phyloP scores from a whole-genome alignment of 1,140 invertebrate species.

The Drosophila ercepeae region DNA sequence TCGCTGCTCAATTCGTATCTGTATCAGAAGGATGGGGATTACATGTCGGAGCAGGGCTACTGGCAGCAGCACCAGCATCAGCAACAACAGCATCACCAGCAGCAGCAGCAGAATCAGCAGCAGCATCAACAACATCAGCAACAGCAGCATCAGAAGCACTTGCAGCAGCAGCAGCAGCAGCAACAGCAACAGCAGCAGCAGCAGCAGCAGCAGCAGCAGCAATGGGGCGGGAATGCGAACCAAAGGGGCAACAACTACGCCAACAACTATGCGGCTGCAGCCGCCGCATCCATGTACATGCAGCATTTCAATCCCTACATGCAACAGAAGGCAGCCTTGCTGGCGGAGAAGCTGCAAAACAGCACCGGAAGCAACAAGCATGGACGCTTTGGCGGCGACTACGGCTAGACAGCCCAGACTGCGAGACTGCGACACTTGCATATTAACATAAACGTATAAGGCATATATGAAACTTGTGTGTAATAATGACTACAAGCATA shows the following conservation, averaged over 20 bases:
- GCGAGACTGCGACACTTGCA: conserved; percentile 44
- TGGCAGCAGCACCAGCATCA: conserved; percentile 65
- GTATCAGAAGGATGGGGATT: conserved; percentile 61
- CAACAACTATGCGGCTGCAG: conserved; percentile 70
- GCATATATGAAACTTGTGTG: conserved; percentile 29
- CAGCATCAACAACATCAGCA: conserved; percentile 53
- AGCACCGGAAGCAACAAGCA: conserved; percentile 55
- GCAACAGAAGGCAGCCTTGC: conserved; percentile 69
- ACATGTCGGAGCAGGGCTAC: conserved; percentile 63
- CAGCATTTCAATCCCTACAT: conserved; percentile 77
- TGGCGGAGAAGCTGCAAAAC: conserved; percentile 56
- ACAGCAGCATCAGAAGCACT: conserved; percentile 68
- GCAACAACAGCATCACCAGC: conserved; percentile 22
- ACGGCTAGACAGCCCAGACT: conserved; percentile 46
- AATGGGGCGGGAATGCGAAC: conserved; percentile 28
- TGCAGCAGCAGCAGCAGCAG: conserved; percentile 37
- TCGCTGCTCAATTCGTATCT: conserved; percentile 66
- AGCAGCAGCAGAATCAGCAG: conserved; percentile 26
- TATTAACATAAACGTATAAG: conserved; percentile 60
- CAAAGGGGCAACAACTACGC: conserved; percentile 54
- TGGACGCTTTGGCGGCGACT: conserved; percentile 66
- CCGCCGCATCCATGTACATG: conserved; percentile 75
- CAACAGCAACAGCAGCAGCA: conserved; percentile 44
- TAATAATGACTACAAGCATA: conserved; percentile 38
- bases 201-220: conserved; percentile 48